phyloP scores from a whole-genome alignment of 53 echinoderm and acorn worm species.

The Antedon mediterranea region DNA sequence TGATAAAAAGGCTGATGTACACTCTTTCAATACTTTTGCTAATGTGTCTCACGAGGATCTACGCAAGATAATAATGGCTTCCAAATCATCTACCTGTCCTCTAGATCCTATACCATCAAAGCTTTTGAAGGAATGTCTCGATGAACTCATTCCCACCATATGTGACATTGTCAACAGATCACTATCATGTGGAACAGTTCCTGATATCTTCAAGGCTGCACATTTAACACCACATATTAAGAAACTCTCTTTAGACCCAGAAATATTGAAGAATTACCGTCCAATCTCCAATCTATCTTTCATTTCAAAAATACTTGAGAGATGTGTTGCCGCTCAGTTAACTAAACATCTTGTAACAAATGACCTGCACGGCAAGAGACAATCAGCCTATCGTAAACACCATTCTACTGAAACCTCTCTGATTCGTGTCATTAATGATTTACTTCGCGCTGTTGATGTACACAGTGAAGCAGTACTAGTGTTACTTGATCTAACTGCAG shows the following conservation, averaged over 20 bases:
- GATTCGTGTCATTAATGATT: no score
- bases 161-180: slow-evolving; percentile 25
- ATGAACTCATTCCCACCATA: slow-evolving; percentile 15
- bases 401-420: no score
- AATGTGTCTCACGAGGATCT: neutral
- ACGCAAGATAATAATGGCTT: slow-evolving; percentile 26
- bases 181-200: slow-evolving; percentile 24
- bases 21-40: no score
- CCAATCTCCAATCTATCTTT: slow-evolving; percentile 24
- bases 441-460: no score
- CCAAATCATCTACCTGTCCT: slow-evolving; percentile 21
- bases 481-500: no score
- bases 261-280: slow-evolving; percentile 9
- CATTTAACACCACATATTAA: slow-evolving; percentile 10
- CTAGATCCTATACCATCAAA: slow-evolving; percentile 27
- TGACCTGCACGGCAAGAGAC: slow-evolving; percentile 15
- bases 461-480: no score
- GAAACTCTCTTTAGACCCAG: neutral
- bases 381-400: slow-evolving; percentile 50
- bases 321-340: slow-evolving; percentile 7
- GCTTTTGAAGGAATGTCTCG: slow-evolving; percentile 15
- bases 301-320: neutral
- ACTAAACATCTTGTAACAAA: slow-evolving; percentile 8
- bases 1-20: no score
- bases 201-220: slow-evolving; percentile 24